Evolutionary conservation across 2,797 vertebrate genomes (phyloP).

Genomic region (Pangasius mekongensis): DNA sequence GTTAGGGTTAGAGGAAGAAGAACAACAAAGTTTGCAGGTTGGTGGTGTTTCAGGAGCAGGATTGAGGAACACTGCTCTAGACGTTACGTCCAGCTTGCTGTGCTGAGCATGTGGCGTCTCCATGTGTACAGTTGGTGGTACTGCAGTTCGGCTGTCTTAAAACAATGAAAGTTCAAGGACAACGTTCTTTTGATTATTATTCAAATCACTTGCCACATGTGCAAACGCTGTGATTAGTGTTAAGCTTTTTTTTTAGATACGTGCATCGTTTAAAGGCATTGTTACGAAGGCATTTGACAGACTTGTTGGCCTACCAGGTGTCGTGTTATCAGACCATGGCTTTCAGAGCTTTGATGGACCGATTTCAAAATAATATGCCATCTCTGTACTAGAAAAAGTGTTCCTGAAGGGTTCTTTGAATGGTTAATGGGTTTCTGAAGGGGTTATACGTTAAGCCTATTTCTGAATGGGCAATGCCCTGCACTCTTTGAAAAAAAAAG

Average conservation of each 20-base stretch:
- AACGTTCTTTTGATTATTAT: neutral
- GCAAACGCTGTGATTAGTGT: neutral
- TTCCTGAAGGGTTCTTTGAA: neutral
- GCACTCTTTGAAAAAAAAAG: no score
- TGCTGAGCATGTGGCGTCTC: constrained; percentile 7
- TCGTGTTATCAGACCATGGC: neutral
- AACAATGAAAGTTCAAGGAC: neutral
- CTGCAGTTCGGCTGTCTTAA: constrained; percentile 42
- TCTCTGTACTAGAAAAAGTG: neutral
- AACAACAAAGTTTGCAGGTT: neutral
- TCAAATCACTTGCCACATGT: neutral
- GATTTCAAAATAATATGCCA: neutral
- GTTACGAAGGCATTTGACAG: neutral
- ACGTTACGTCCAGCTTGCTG: neutral
- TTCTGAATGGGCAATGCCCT: no score
- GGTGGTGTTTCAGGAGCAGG: neutral
- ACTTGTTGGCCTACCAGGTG: neutral
- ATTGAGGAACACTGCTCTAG: neutral
- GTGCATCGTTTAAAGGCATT: neutral
- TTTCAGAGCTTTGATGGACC: neutral
- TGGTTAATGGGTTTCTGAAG: neutral
- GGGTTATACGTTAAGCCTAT: neutral
- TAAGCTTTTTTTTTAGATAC: neutral
- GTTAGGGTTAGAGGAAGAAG: no score
- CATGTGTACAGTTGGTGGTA: constrained; percentile 27